Evolutionary conservation across 1,140 invertebrate species (phyloP).

Genomic region (Drosophila melanogaster): DNA sequence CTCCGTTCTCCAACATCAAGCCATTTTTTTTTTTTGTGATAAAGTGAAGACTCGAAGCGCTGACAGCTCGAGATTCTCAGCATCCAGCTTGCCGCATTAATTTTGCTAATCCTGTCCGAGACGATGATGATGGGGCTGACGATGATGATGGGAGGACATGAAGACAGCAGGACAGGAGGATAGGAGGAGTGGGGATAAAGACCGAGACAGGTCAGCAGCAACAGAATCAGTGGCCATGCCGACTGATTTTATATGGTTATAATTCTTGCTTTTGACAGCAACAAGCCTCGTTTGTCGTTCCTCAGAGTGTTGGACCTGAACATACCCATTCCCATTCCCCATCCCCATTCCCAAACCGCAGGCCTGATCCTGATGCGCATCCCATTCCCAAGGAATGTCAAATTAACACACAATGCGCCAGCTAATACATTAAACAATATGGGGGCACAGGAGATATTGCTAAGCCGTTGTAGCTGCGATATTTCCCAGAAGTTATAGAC

Average conservation of each 20-base stretch:
- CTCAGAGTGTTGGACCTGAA: conserved; percentile 61
- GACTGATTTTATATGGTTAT: conserved; percentile 81
- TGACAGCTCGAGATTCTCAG: conserved; percentile 63
- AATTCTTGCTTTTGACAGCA: conserved; percentile 78
- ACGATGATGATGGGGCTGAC: conserved; percentile 47
- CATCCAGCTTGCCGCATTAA: conserved; percentile 69
- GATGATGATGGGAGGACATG: conserved; percentile 35
- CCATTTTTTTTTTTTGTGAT: conserved; percentile 43
- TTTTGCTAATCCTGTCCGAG: conserved; percentile 74
- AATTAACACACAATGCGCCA: conserved; percentile 78
- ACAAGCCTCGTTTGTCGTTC: conserved; percentile 77
- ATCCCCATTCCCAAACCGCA: conserved; percentile 29
- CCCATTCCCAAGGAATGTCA: conserved; percentile 70
- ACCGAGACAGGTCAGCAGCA: conserved; percentile 39
- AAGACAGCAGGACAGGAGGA: conserved; percentile 9
- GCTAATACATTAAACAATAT: conserved; percentile 80
- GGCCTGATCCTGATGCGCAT: neutral
- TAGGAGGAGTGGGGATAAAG: conserved; percentile 14
- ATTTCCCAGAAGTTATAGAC: conserved; percentile 68
- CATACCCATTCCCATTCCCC: conserved; percentile 8
- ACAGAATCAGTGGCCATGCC: conserved; percentile 53
- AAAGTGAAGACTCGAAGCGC: conserved; percentile 58
- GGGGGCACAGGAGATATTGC: conserved; percentile 9
- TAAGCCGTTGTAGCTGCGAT: conserved; percentile 15
- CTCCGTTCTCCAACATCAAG: too few relatives aligned